Evolutionary conservation across 1,140 invertebrate genomes (phyloP), one percentile per base, ranked within the genome.

Genomic region (Apis dorsata): DNA sequence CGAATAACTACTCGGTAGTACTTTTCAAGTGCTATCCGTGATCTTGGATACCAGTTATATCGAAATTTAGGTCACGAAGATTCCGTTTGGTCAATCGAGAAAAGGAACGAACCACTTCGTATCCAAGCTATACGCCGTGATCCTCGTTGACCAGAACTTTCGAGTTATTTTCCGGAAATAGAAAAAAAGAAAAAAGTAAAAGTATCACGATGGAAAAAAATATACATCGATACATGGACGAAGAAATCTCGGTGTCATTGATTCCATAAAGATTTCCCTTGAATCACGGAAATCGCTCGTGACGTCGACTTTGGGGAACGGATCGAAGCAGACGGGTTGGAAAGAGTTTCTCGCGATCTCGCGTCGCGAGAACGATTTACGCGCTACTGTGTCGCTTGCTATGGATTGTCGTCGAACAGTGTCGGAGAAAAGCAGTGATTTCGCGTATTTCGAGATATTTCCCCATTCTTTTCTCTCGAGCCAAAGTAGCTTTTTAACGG

Each of bases 21-120:
- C 13, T 28, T 69, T 49, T 53, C 44, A 13, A 19, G 3, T 44
- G 34, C 4, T 19, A 24, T 57, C 55, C 15, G 7, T 17, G 12
- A 51, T 72, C 21, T 49, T 65, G 28, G 24, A 10, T 10, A 12
- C 5, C 13, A n/a, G 70, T 49, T 65, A 51, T 57, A 57, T 65
- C 28, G 79, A 80, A 80, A 73, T 49, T 53, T 60, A 63, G 21
- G 28, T 7, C 51, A 19, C 21, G 21, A 9, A 28, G 59, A 65
- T 80, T 51, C 24, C 44, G 21, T 12, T 53, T 34, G n/a, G 24
- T 73, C 24, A 21, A 17, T 59, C 66, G 49, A 17, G 8, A 15
- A 15, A 17, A 66, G 8, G 34, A 12, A 51, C 21, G 24, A 8
- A 19, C 24, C 15, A 7, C 4, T 60, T 71, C 55, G 60, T 60